Conservation (phyloP, 1,140 invertebrate species). For the Acyrthosiphon pisum region DNA sequence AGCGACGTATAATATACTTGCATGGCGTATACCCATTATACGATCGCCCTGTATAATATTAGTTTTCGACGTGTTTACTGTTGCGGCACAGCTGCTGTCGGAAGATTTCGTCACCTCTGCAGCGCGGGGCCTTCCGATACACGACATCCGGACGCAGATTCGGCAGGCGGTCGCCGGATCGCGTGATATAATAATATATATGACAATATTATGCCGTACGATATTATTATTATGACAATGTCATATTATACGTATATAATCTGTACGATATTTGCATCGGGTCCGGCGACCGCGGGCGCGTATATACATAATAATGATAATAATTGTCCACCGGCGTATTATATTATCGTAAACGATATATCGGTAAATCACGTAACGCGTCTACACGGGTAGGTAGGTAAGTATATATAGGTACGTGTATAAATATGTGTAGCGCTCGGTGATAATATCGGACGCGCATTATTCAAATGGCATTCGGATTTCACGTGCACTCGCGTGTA, state of each 20-base stretch:
- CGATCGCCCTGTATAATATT: background rate
- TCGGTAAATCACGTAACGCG: conserved; percentile 51
- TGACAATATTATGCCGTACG: no score
- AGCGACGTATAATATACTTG: no score
- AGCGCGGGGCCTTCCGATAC: background rate
- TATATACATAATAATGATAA: background rate
- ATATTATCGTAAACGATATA: background rate
- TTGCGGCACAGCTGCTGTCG: background rate
- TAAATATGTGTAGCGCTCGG: background rate
- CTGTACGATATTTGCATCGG: background rate
- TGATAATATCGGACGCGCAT: conserved; percentile 29
- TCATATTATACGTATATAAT: background rate
- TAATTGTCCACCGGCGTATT: background rate
- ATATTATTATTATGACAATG: background rate
- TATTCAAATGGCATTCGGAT: conserved; percentile 48
- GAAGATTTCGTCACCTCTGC: background rate
- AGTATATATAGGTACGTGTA: background rate
- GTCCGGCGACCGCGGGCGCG: background rate
- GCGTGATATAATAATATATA: no score
- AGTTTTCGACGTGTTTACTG: background rate
- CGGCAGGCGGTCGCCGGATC: background rate
- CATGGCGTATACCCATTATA: no score
- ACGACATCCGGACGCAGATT: background rate
- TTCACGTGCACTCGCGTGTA: conserved; percentile 2
- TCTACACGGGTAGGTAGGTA: background rate